phyloP scores from a whole-genome alignment of 2,888 invertebrate species.

The Lasioglossum zephyrum region DNA sequence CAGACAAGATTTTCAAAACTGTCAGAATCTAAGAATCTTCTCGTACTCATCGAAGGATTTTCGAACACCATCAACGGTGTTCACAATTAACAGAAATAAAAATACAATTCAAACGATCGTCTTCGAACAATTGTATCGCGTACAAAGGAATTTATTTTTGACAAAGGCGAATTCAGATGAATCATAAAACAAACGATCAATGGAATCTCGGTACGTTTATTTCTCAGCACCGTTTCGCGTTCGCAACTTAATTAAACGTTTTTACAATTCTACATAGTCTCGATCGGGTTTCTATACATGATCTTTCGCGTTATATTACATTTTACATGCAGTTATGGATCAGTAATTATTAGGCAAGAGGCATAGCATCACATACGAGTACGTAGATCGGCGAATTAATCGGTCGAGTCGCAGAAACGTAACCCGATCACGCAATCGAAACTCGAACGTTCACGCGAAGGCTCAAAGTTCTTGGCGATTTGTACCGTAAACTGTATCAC shows the following conservation, averaged over 20 bases:
- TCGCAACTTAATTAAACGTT: slow-evolving; percentile 16
- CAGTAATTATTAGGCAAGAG: slow-evolving; percentile 33
- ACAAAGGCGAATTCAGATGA: slow-evolving; percentile 17
- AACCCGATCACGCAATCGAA: slow-evolving; percentile 32
- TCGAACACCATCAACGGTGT: slow-evolving; percentile 4
- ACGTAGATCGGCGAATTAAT: slow-evolving; percentile 31
- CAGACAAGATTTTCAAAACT: neutral
- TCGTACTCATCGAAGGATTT: neutral
- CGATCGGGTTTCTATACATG: slow-evolving; percentile 21
- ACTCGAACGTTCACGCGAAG: neutral
- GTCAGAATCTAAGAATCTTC: neutral
- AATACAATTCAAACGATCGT: neutral
- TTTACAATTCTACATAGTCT: slow-evolving; percentile 36
- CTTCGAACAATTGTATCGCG: neutral
- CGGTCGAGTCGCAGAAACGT: slow-evolving; percentile 56
- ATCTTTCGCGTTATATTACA: slow-evolving; percentile 43
- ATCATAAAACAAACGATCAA: slow-evolving; percentile 5
- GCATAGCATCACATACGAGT: slow-evolving; percentile 38
- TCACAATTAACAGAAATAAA: neutral
- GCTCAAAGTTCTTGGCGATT: slow-evolving; percentile 18
- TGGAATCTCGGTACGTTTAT: neutral
- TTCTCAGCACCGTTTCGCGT: slow-evolving; percentile 38
- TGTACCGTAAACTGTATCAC: neutral
- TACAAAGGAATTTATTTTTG: neutral
- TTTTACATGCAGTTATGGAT: slow-evolving; percentile 34